Conservation (phyloP, 2,888 invertebrate species). For the Cerastis leucographa region DNA sequence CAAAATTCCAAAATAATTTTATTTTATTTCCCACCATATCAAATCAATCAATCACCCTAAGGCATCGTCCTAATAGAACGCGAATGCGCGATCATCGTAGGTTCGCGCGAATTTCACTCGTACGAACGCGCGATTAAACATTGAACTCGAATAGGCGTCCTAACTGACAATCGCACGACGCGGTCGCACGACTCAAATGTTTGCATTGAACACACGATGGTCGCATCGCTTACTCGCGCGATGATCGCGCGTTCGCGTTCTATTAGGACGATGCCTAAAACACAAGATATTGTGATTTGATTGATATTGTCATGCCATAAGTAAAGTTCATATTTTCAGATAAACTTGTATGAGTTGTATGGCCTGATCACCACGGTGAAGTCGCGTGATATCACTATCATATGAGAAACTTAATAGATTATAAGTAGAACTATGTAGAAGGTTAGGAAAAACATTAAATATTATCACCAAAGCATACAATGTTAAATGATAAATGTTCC, state of each 20-base stretch:
- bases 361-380: slow-evolving; percentile 23
- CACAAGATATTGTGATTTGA: no score
- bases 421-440: slow-evolving; percentile 26
- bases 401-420: slow-evolving; percentile 24
- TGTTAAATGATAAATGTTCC: background rate
- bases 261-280: no score
- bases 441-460: slow-evolving; percentile 11
- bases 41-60: background rate
- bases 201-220: no score
- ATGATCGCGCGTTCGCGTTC: no score
- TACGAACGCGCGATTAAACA: no score
- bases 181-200: no score
- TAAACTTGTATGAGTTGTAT: slow-evolving; percentile 15
- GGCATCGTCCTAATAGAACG: no score
- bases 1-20: background rate
- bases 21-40: background rate
- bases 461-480: background rate
- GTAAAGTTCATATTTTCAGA: slow-evolving; percentile 27
- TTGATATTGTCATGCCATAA: background rate
- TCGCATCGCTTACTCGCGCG: no score
- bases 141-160: no score
- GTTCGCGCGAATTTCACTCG: no score
- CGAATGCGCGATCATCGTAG: no score
- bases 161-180: no score
- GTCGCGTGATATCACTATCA: slow-evolving; percentile 23